Percentiles rank a stretch among this genome's conserved stretches.
These are phyloP conservation scores for Caenorhabditis panamensis DNA, from an alignment of 2,888 invertebrate genomes.

Conservation along the genomic window DNA sequence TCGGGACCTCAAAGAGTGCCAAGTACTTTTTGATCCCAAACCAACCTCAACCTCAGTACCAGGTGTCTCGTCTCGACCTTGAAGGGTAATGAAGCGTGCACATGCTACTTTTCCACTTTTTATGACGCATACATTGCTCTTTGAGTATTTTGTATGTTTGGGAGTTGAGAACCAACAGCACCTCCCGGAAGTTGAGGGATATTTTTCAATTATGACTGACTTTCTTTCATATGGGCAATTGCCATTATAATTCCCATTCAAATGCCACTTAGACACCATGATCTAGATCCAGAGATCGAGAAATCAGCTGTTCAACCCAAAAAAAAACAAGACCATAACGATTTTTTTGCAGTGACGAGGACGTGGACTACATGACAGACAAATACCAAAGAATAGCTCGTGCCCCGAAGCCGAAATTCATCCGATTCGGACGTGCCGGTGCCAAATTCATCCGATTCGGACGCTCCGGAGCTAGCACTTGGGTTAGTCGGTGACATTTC, in stretches of 20 bases:
- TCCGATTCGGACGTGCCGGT: constrained; percentile 77
- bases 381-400: constrained; percentile 61
- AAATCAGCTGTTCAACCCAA: neutral
- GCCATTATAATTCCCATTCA: too few species aligned
- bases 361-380: constrained; percentile 31
- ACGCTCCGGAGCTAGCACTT: constrained; percentile 70
- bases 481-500: constrained; percentile 58
- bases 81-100: constrained; percentile 44
- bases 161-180: neutral
- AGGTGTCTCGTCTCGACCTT: too few species aligned
- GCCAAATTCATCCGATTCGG: constrained; percentile 79
- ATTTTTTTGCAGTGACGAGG: constrained; percentile 50
- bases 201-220: neutral
- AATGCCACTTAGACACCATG: too few species aligned
- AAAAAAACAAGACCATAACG: neutral
- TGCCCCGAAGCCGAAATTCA: constrained; percentile 78
- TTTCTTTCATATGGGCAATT: too few species aligned
- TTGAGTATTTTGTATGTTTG: constrained; percentile 3
- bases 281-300: too few species aligned
- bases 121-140: constrained; percentile 41
- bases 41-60: too few species aligned
- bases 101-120: constrained; percentile 25
- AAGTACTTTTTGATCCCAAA: constrained; percentile 15
- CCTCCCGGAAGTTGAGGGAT: neutral
- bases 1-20: neutral